Evolutionary conservation across 2,113 vertebrate species (phyloP).

Genomic region (Colossoma macropomum): DNA sequence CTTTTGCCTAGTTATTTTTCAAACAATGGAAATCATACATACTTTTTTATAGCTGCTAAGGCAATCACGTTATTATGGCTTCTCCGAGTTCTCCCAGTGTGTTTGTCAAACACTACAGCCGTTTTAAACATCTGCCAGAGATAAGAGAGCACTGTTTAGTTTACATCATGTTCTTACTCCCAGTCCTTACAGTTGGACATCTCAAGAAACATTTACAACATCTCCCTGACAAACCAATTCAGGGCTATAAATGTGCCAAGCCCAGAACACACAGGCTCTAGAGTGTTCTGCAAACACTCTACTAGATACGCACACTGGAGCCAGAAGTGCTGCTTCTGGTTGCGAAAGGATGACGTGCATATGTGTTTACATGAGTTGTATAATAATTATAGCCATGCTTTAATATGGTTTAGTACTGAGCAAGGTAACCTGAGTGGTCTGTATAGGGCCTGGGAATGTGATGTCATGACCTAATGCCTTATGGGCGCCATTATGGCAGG

Average conservation of each 20-base stretch:
- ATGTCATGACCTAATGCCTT: no score
- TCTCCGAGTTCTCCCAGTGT: not conserved
- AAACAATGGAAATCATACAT: not conserved
- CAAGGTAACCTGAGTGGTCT: not conserved
- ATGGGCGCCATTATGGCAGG: no score
- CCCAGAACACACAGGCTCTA: constrained; percentile 25
- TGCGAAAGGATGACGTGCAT: constrained; percentile 9
- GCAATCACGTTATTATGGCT: not conserved
- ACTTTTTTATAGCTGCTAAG: not conserved
- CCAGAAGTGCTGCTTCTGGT: constrained; percentile 12
- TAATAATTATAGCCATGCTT: constrained; percentile 14
- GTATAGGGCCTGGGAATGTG: no score
- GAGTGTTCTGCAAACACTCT: constrained; percentile 44
- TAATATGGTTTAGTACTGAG: not conserved
- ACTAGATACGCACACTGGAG: constrained; percentile 33
- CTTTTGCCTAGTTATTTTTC: not conserved
- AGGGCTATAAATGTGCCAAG: constrained; percentile 38
- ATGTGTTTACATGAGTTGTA: constrained; percentile 23
- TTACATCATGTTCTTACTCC: constrained; percentile 9
- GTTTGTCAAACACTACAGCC: constrained; percentile 23
- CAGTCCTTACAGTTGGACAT: not conserved
- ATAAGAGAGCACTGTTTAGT: not conserved
- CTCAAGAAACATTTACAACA: constrained; percentile 3
- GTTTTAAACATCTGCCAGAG: constrained; percentile 33
- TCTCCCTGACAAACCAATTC: constrained; percentile 4